A percentile compares a stretch with the other conserved stretches of the same genome.
phyloP scores from a whole-genome alignment of 2,113 vertebrate genomes.

The Argyrosomus japonicus region DNA sequence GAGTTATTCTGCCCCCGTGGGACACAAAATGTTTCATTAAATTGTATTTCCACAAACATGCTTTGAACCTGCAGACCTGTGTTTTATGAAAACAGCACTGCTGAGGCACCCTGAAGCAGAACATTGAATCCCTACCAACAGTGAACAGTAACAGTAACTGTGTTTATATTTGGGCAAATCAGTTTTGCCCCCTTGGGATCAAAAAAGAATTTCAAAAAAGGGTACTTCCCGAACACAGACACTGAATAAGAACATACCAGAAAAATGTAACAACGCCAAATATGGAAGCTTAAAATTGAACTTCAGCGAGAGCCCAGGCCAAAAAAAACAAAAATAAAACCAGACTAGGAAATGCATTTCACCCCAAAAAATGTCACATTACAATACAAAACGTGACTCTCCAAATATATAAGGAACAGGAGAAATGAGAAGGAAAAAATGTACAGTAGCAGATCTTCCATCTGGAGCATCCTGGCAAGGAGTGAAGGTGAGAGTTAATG shows the following conservation, averaged over 20 bases:
- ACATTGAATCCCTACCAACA: not conserved
- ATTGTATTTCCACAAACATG: slow-evolving; percentile 19
- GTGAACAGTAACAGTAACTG: not conserved
- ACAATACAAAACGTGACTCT: not conserved
- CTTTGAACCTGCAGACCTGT: slow-evolving; percentile 10
- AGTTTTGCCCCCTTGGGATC: not conserved
- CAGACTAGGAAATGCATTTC: not conserved
- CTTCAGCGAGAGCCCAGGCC: not conserved
- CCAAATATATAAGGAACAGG: not conserved
- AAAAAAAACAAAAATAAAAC: not conserved
- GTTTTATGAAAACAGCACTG: slow-evolving; percentile 16
- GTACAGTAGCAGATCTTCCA: not conserved
- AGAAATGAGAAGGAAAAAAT: not conserved
- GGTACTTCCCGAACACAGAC: not conserved
- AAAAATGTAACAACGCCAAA: too few relatives aligned
- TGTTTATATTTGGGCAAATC: not conserved
- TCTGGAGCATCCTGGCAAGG: not conserved
- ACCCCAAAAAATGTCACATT: not conserved
- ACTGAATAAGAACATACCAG: not conserved
- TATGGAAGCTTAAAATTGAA: not conserved
- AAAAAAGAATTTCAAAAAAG: not conserved
- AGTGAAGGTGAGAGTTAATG: not conserved
- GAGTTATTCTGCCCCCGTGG: not conserved
- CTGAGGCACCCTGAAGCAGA: slow-evolving; percentile 13
- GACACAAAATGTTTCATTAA: slow-evolving; percentile 16